These are phyloP conservation scores for Prenolepis imparis DNA, from an alignment of 2,888 invertebrate species.

Conservation along the genomic window DNA sequence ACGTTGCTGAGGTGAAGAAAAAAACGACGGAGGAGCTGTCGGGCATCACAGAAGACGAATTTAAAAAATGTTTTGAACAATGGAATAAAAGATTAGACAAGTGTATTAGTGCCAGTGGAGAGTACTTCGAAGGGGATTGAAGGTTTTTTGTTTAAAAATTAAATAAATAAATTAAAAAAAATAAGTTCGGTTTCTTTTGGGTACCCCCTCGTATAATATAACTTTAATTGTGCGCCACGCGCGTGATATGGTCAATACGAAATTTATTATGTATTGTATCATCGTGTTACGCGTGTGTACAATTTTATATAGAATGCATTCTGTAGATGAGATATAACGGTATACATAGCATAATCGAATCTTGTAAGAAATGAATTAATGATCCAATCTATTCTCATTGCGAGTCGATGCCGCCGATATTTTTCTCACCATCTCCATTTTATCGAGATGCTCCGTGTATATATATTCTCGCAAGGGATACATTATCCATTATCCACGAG, in stretches of 20 bases:
- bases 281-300: not conserved
- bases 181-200: too few relatives aligned
- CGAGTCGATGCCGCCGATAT: constrained; percentile 16
- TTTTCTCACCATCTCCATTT: constrained; percentile 23
- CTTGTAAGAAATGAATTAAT: constrained; percentile 37
- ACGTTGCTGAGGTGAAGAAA: too few relatives aligned
- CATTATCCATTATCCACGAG: constrained; percentile 10
- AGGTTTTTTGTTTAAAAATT: too few relatives aligned
- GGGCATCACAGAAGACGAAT: too few relatives aligned
- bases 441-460: constrained; percentile 15
- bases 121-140: too few relatives aligned
- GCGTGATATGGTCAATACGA: not conserved
- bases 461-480: not conserved
- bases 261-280: constrained; percentile 13
- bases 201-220: too few relatives aligned
- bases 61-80: too few relatives aligned
- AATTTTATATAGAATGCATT: constrained; percentile 3
- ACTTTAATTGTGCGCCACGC: constrained; percentile 18
- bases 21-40: too few relatives aligned
- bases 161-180: too few relatives aligned
- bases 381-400: constrained; percentile 12
- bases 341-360: constrained; percentile 35
- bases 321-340: constrained; percentile 31
- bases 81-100: too few relatives aligned
- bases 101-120: too few relatives aligned